phyloP scores from a whole-genome alignment of 2,888 invertebrate species.

The Ceriagrion tenellum region DNA sequence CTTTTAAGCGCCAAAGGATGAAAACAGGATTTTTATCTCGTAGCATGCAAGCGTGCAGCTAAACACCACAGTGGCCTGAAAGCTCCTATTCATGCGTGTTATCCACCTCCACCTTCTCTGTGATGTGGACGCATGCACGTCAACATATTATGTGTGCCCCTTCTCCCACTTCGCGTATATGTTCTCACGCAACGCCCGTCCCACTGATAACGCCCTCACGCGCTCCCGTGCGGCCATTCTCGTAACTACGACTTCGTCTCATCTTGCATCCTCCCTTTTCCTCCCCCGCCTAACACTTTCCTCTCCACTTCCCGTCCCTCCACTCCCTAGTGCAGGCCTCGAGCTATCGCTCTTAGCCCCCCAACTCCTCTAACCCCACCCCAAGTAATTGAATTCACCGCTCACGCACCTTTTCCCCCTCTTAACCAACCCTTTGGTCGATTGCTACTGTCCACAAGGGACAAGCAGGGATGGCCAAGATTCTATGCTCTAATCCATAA shows the following conservation, averaged over 20 bases:
- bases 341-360: background rate
- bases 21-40: no score
- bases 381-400: conserved; percentile 36
- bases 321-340: no score
- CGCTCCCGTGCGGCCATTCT: background rate
- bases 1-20: no score
- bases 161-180: background rate
- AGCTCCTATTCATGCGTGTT: no score
- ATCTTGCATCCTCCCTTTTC: background rate
- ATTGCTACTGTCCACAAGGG: no score
- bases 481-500: background rate
- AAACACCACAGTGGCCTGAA: no score
- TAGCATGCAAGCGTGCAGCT: no score
- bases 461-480: no score
- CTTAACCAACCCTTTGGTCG: no score
- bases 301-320: no score
- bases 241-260: background rate
- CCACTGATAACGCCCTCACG: conserved; percentile 34
- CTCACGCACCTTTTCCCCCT: background rate
- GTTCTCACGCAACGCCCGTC: conserved; percentile 70
- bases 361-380: background rate
- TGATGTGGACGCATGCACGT: background rate
- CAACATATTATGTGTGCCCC: background rate
- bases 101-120: no score
- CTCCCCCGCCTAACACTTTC: background rate